Percentiles rank a stretch among this genome's conserved stretches.
Conservation (phyloP, 2,113 vertebrate species). For the Urocitellus parryii region DNA sequence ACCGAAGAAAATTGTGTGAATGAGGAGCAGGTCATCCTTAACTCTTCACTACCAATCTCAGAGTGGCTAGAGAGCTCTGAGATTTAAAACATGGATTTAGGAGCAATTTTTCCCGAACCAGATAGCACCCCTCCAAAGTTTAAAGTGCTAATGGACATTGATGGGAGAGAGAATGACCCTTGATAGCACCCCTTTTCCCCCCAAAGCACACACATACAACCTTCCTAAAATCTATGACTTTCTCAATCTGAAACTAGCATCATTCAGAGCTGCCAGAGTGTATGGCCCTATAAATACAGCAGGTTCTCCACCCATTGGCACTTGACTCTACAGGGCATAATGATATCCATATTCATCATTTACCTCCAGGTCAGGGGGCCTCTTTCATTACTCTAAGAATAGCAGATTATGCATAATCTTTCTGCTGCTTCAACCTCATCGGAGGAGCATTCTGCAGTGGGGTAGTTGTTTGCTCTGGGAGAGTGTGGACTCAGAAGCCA, state of each 20-base stretch:
- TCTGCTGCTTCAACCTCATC: neutral
- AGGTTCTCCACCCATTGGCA: neutral
- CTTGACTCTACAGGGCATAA: neutral
- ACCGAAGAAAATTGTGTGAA: neutral
- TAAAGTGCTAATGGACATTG: neutral
- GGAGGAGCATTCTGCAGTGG: neutral
- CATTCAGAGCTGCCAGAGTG: neutral
- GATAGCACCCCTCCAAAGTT: neutral
- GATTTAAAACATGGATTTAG: neutral
- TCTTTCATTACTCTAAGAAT: neutral
- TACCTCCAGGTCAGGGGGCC: constrained; percentile 10
- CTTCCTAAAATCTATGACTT: neutral
- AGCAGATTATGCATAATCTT: neutral
- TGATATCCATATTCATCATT: neutral
- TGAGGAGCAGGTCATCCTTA: neutral
- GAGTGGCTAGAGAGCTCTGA: neutral
- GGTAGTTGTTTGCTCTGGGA: neutral
- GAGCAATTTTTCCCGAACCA: neutral
- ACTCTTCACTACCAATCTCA: neutral
- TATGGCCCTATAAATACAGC: neutral
- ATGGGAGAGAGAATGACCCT: neutral
- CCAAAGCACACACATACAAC: neutral
- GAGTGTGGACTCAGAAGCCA: fast-evolving
- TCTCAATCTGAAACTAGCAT: neutral
- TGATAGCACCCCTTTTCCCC: fast-evolving